Conservation (phyloP, 2,888 invertebrate species). For the Linyphia triangularis region DNA sequence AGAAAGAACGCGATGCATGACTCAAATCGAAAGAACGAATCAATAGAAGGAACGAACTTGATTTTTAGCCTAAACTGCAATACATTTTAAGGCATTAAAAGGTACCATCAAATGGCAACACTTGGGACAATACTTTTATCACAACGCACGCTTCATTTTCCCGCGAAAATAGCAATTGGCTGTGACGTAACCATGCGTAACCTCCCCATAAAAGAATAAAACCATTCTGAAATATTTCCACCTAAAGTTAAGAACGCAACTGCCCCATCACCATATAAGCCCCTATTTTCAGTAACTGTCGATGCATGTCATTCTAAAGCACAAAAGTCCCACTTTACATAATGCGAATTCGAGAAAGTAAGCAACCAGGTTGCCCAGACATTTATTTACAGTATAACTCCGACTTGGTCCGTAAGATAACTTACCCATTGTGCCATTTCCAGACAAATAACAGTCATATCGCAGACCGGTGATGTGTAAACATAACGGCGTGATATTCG, state of each 20-base stretch:
- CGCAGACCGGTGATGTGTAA: constrained; percentile 14
- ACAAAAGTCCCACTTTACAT: not conserved
- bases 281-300: not conserved
- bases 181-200: not conserved
- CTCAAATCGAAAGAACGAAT: too few relatives aligned
- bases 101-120: too few relatives aligned
- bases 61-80: too few relatives aligned
- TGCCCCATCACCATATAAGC: not conserved
- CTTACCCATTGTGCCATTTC: not conserved
- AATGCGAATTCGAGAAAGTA: not conserved
- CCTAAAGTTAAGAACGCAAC: not conserved
- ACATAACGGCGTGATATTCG: not conserved
- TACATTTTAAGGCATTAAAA: too few relatives aligned
- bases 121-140: too few relatives aligned
- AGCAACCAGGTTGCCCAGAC: not conserved
- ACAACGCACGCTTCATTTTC: not conserved
- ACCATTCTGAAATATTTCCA: too few relatives aligned
- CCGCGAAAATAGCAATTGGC: not conserved
- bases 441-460: not conserved
- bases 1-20: too few relatives aligned
- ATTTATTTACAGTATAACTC: not conserved
- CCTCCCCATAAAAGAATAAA: not conserved
- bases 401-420: not conserved
- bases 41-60: too few relatives aligned
- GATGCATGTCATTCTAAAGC: not conserved